Evolutionary conservation across 2,888 invertebrate genomes (phyloP).

Genomic region (Polydrusus tereticollis): DNA sequence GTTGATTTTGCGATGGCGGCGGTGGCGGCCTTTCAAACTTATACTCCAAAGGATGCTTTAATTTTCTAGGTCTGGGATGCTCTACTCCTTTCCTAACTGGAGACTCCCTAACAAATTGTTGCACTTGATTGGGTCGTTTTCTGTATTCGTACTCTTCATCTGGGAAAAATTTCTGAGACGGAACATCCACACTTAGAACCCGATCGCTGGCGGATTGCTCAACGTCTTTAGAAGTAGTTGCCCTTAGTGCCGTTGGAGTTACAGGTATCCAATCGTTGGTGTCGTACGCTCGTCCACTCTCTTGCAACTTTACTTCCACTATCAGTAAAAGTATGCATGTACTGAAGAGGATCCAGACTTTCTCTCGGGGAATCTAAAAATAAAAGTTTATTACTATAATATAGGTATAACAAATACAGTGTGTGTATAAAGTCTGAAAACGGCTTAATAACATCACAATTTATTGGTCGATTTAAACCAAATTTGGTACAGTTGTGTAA

Average conservation of each 20-base stretch:
- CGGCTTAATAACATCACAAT: too few species aligned
- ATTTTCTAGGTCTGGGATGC: conserved; percentile 46
- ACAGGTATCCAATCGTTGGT: conserved; percentile 73
- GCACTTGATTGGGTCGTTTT: conserved; percentile 53
- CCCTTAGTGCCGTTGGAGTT: conserved; percentile 59
- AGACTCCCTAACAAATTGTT: conserved; percentile 66
- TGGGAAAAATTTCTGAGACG: conserved; percentile 59
- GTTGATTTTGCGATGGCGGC: conserved; percentile 49
- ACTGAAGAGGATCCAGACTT: conserved; percentile 16
- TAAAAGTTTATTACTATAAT: conserved; percentile 1
- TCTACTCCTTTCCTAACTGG: conserved; percentile 54
- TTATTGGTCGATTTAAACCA: too few species aligned
- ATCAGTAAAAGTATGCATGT: conserved; percentile 21
- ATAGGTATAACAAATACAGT: too few species aligned
- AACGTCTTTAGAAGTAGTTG: conserved; percentile 48
- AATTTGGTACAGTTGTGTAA: too few species aligned
- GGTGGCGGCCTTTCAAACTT: conserved; percentile 58
- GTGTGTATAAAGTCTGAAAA: too few species aligned
- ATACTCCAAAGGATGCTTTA: conserved; percentile 55
- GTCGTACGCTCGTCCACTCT: conserved; percentile 59
- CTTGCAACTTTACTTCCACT: conserved; percentile 19
- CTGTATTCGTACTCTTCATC: conserved; percentile 54
- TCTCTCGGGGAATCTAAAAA: conserved; percentile 48
- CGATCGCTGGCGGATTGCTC: conserved; percentile 60
- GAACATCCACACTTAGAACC: conserved; percentile 61